Evolutionary conservation across 2,113 vertebrate genomes (phyloP).

Genomic region (Albula goreensis): DNA sequence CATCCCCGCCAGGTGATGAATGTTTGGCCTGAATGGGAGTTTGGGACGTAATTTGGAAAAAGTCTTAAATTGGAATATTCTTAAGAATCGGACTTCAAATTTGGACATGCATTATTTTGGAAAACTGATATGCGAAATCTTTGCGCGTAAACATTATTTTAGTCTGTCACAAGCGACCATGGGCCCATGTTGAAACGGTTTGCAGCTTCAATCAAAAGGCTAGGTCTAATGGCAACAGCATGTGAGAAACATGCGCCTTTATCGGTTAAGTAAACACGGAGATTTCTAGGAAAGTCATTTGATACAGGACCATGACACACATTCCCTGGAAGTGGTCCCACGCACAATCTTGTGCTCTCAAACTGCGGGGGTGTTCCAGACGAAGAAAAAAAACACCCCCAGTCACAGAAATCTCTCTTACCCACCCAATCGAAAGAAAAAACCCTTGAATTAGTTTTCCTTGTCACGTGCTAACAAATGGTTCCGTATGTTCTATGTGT

Average conservation of each 20-base stretch:
- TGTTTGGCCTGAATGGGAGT: neutral
- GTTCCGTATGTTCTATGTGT: neutral
- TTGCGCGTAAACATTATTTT: neutral
- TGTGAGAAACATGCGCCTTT: neutral
- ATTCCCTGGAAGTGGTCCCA: constrained; percentile 7
- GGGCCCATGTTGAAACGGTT: constrained; percentile 2
- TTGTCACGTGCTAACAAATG: neutral
- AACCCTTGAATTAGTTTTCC: neutral
- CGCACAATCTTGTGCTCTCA: neutral
- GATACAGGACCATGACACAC: neutral
- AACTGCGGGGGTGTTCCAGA: neutral
- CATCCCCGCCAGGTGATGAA: neutral
- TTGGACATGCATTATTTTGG: no score
- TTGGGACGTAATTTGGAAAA: neutral
- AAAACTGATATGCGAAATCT: neutral
- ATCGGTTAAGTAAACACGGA: neutral
- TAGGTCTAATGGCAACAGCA: neutral
- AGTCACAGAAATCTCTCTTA: neutral
- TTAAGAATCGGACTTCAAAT: neutral
- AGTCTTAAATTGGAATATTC: neutral
- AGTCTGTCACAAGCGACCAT: neutral
- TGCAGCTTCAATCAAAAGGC: neutral
- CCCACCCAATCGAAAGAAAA: neutral
- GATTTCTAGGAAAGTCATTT: neutral
- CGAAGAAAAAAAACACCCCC: neutral